A percentile compares a stretch with the other conserved stretches of the same genome.
Evolutionary conservation across 2,888 invertebrate genomes (phyloP).

Genomic region (Morpho deidamia): DNA sequence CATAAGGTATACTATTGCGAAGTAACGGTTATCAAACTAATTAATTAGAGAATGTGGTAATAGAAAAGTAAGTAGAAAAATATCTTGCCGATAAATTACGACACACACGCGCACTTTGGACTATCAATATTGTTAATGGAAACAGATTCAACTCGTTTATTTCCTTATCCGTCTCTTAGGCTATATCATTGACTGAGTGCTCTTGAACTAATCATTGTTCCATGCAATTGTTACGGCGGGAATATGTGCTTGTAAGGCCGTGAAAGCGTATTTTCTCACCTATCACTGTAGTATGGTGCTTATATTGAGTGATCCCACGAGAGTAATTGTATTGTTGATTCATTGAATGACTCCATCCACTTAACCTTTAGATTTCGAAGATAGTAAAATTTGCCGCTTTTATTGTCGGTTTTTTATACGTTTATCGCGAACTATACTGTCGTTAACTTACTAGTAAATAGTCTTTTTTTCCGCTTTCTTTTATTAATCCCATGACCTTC

Average conservation of each 20-base stretch:
- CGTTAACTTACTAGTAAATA: no score
- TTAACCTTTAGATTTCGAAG: constrained; percentile 23
- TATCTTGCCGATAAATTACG: no score
- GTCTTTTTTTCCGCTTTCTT: no score
- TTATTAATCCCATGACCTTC: no score
- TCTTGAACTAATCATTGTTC: constrained; percentile 59
- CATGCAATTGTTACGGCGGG: constrained; percentile 50
- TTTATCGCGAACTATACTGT: not conserved
- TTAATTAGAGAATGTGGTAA: no score
- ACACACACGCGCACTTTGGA: no score
- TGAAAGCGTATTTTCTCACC: constrained; percentile 68
- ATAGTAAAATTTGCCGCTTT: constrained; percentile 8
- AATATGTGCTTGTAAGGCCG: constrained; percentile 44
- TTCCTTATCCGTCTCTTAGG: constrained; percentile 27
- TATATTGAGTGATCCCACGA: constrained; percentile 33
- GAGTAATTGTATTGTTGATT: constrained; percentile 24
- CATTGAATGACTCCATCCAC: constrained; percentile 21
- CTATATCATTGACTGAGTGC: constrained; percentile 35
- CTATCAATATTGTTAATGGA: no score
- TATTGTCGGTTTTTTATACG: not conserved
- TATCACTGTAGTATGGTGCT: constrained; percentile 30
- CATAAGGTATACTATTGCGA: no score
- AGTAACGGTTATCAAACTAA: no score
- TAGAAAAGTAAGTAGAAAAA: no score
- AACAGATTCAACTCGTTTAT: no score